Conservation (phyloP, 2,113 vertebrate species). For the Bos indicus region DNA sequence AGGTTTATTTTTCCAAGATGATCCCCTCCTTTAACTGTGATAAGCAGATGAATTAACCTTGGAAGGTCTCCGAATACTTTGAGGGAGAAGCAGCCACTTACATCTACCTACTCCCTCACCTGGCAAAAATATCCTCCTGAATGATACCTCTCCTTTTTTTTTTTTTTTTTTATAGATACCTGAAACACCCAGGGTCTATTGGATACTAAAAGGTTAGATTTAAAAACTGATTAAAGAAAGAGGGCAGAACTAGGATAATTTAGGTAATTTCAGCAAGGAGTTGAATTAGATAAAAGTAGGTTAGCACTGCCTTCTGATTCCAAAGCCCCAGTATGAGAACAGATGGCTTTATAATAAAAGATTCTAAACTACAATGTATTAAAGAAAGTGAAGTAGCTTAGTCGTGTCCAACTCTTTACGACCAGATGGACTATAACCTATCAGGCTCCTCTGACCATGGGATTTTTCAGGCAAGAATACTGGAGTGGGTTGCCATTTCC, state of each 20-base stretch:
- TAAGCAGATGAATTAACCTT: background rate
- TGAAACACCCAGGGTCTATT: background rate
- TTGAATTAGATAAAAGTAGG: background rate
- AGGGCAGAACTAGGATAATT: background rate
- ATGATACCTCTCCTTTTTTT: background rate
- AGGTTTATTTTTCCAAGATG: background rate
- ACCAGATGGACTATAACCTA: too few species aligned
- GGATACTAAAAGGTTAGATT: background rate
- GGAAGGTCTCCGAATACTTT: background rate
- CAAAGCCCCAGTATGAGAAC: background rate
- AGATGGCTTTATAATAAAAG: slow-evolving; percentile 33
- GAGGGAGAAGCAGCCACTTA: background rate
- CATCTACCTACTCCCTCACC: background rate
- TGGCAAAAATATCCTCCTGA: background rate
- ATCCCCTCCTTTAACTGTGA: background rate
- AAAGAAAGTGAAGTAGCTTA: too few species aligned
- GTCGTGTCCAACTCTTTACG: too few species aligned
- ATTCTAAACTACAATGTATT: background rate
- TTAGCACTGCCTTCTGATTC: background rate
- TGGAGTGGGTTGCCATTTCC: too few species aligned
- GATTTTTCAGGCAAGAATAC: too few species aligned
- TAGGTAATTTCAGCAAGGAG: background rate
- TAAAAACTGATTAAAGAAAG: background rate
- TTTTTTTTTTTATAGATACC: background rate
- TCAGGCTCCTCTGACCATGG: too few species aligned